Evolutionary conservation across 2,888 invertebrate species (phyloP), one percentile per base, ranked within the genome.

Genomic region (Sclerodermus sp.): DNA sequence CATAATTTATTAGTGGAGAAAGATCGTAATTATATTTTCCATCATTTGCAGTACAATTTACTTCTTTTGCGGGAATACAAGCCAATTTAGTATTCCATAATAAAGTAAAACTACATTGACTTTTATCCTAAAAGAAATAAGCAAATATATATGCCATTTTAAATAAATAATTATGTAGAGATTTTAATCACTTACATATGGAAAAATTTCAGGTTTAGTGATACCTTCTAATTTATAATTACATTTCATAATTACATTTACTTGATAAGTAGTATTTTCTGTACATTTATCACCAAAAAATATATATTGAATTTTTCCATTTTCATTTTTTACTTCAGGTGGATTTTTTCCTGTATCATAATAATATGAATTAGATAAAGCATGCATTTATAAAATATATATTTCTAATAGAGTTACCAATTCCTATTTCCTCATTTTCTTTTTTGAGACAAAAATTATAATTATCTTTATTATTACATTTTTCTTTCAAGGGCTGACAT

Each of bases 201-300:
- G 40, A 58, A 62, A 57, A 42, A 66, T 44, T 46, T 54, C 52
- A 34, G 70, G 70, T 12, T 47, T 6, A 18, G 64, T 56, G 51
- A 53, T 46, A 23, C 51, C 55, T n/a, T 45, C 60, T n/a, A n/a
- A n/a, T 12, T 45, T 13, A 29, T 65, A 70, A 53, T 72, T 67
- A 55, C 75, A 76, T 39, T 57, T 59, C 70, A 73, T 70, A 36
- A 59, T 49, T 29, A 75, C 54, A 32, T 57, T 52, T 6, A 67
- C 64, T 3, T 48, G 59, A 50, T 72, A 74, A 17, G 55, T 62
- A 10, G 34, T 18, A 18, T 46, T 23, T 9, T 16, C 14, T n/a
- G 42, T 53, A 48, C 72, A 74, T n/a, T 40, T n/a, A 36, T 66
- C 68, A n/a, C 74, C 72, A n/a, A 39, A 55, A 39, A 68, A 74